These are phyloP conservation scores for Athripsodes cinereus DNA, from an alignment of 2,888 invertebrate species.

Conservation along the genomic window DNA sequence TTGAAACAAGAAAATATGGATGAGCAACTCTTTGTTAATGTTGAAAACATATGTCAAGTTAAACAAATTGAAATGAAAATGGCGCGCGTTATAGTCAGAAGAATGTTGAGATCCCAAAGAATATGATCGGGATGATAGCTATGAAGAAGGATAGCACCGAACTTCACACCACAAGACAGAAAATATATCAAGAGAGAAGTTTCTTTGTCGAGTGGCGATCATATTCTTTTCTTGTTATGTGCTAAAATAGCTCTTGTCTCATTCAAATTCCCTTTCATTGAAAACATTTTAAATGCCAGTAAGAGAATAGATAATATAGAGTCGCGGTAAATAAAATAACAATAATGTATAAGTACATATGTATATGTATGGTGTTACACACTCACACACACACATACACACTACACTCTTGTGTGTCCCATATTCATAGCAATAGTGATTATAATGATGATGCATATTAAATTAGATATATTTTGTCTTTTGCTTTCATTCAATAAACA, in stretches of 20 bases:
- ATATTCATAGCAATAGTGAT: too few species aligned
- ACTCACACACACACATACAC: too few species aligned
- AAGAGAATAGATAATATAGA: too few species aligned
- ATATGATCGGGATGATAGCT: slow-evolving; percentile 38
- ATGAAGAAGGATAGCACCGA: slow-evolving; percentile 6
- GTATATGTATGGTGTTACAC: too few species aligned
- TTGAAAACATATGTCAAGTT: slow-evolving; percentile 37
- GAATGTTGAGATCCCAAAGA: slow-evolving; percentile 41
- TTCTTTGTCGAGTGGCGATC: slow-evolving; percentile 24
- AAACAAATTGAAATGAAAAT: slow-evolving; percentile 37
- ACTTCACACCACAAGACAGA: slow-evolving; percentile 25
- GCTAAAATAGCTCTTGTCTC: background rate
- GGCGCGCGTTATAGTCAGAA: slow-evolving; percentile 29
- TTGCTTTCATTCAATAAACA: background rate
- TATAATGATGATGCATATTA: too few species aligned
- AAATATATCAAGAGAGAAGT: slow-evolving; percentile 26
- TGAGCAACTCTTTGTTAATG: slow-evolving; percentile 56
- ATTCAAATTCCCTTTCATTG: too few species aligned
- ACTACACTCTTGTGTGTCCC: too few species aligned
- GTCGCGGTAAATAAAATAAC: too few species aligned
- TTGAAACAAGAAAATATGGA: slow-evolving; percentile 79
- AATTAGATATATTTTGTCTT: too few species aligned
- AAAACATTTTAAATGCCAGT: too few species aligned
- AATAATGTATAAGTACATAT: too few species aligned
- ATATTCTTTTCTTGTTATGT: slow-evolving; percentile 22